Evolutionary conservation across 2,113 vertebrate genomes (phyloP).

Genomic region (Rhinopomastus cyanomelas): DNA sequence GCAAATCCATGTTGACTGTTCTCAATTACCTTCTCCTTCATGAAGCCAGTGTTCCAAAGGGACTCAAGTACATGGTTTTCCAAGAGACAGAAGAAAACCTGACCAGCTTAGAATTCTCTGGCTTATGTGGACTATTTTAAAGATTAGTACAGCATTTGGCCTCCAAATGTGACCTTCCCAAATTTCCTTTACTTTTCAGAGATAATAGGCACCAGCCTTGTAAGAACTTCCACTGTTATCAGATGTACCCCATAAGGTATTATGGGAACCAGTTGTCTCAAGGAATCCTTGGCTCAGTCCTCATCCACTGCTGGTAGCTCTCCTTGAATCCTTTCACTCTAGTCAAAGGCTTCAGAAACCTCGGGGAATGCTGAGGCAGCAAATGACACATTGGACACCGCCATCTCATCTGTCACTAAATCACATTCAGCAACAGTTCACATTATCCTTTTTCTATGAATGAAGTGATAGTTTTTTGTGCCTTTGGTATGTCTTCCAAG

Average conservation of each 20-base stretch:
- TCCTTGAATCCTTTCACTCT: background rate
- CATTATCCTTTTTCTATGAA: background rate
- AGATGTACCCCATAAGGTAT: background rate
- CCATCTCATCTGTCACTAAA: background rate
- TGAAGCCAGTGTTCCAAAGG: background rate
- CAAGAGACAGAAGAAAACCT: background rate
- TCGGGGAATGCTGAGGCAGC: background rate
- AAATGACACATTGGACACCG: background rate
- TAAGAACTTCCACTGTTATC: background rate
- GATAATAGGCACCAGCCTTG: background rate
- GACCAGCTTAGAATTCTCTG: background rate
- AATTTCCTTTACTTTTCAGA: background rate
- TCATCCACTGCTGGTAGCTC: background rate
- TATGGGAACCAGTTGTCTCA: background rate
- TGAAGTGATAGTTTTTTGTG: background rate
- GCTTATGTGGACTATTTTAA: background rate
- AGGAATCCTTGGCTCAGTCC: background rate
- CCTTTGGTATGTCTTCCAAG: background rate
- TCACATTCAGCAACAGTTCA: background rate
- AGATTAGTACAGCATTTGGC: background rate
- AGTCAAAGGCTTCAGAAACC: background rate
- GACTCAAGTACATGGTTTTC: background rate
- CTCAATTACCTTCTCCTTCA: background rate
- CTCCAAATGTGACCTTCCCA: background rate
- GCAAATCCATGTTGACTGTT: background rate